Base-by-base conservation (phyloP, 2,797 vertebrate genomes). In the Anguilla marmorata region DNA sequence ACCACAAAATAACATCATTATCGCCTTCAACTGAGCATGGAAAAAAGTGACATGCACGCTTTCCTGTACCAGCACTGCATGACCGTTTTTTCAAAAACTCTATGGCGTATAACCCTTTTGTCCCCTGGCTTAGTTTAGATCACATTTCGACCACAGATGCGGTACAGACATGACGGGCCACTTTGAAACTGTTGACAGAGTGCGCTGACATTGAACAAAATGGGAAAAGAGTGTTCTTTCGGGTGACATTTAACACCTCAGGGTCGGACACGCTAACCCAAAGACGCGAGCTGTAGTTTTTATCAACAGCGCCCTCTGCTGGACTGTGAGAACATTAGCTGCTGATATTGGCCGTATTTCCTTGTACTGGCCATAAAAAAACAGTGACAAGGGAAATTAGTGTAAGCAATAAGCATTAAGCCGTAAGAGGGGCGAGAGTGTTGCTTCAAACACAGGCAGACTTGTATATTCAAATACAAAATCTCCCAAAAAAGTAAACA, bases 21-120 rank as follows among this genome's bases (percentile, higher is more conserved):
- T 90, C 92, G 94, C 93, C 94, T 94, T 95, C 93, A 91, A 92
- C 87, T 91, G 72, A 92, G 92, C 52, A 84, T 88, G 82, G 9
- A n/a, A n/a, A n/a, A 82, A 48, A 24, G 7, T 9, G 21, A 50
- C 27, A 21, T 24, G 45, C 16, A 50, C 21, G 37, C 45, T 82
- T 50, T 3, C 79, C 9, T n/a, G 50, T 12, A 50, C 21, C 21
- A 9, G 79, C 6, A n/a, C 45, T 50, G 45, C 41, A 24, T 50
- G 19, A 82, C 41, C 9, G 21, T 74, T 27, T 48, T 50, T 50
- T 37, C 21, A 50, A 24, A 2, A 8, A 48, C 45, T 50, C 79
- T n/a, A 16, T 50, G 11, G 37, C 2, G 45, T 24, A 50, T 19
- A 21, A 50, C 2, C 41, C 45, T 50, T 45, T 50, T 24, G 41